Evolutionary conservation across 1,140 invertebrate species (phyloP).

Genomic region (Drosophila auraria): DNA sequence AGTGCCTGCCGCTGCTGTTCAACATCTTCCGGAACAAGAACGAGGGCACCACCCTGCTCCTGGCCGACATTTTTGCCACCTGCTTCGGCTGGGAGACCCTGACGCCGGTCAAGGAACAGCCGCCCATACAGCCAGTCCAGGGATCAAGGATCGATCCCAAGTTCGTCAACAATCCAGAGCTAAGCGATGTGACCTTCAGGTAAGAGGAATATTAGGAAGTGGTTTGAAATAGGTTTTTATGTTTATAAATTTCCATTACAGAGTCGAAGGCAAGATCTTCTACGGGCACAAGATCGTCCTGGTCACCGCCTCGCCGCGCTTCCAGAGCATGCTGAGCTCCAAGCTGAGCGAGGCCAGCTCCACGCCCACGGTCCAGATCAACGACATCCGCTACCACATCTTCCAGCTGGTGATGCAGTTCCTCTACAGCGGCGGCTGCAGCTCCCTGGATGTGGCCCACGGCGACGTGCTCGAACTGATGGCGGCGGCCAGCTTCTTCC

Average conservation of each 20-base stretch:
- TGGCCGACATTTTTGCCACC: conserved; percentile 95
- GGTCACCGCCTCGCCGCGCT: conserved; percentile 94
- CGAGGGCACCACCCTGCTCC: conserved; percentile 93
- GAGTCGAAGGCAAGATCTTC: conserved; percentile 95
- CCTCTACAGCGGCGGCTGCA: conserved; percentile 94
- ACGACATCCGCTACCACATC: conserved; percentile 96
- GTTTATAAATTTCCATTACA: conserved; percentile 32
- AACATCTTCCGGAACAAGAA: conserved; percentile 97
- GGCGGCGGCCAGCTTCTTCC: conserved; percentile 96
- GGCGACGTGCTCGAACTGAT: conserved; percentile 94
- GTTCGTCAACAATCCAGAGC: conserved; percentile 96
- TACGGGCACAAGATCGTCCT: conserved; percentile 97
- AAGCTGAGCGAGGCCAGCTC: conserved; percentile 90
- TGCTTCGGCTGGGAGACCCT: conserved; percentile 95
- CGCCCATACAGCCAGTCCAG: conserved; percentile 88
- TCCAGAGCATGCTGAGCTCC: conserved; percentile 94
- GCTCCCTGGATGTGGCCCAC: conserved; percentile 90
- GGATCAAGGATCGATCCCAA: conserved; percentile 94
- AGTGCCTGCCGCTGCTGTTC: conserved; percentile 94
- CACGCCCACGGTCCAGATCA: conserved; percentile 95
- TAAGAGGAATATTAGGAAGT: conserved; percentile 38
- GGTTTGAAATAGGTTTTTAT: background rate
- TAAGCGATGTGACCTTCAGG: conserved; percentile 95
- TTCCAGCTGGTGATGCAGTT: conserved; percentile 96
- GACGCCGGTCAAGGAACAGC: conserved; percentile 91